Evolutionary conservation across 2,888 invertebrate genomes (phyloP).

Genomic region (Aplocera efformata): DNA sequence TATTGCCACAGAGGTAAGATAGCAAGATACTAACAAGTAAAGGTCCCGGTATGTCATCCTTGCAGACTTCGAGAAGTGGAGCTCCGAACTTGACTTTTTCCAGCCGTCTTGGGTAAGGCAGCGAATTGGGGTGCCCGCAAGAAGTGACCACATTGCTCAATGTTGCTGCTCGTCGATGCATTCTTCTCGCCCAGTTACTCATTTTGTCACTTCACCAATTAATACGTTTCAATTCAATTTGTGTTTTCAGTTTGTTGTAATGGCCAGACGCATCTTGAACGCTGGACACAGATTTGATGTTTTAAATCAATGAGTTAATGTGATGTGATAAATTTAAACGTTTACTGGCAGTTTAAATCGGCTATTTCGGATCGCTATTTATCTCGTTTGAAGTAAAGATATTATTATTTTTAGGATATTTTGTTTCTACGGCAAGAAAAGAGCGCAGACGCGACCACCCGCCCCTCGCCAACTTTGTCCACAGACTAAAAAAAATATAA

Average conservation of each 20-base stretch:
- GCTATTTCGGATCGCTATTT: not conserved
- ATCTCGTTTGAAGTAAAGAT: conserved; percentile 2
- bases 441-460: conserved; percentile 23
- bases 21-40: conserved; percentile 84
- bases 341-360: not conserved
- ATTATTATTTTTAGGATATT: conserved; percentile 7
- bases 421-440: conserved; percentile 16
- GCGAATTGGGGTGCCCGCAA: conserved; percentile 90
- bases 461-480: conserved; percentile 17
- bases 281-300: not conserved
- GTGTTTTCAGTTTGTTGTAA: conserved; percentile 25
- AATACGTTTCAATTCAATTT: conserved; percentile 22
- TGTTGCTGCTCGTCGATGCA: conserved; percentile 94
- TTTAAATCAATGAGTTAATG: too few relatives aligned
- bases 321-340: not conserved
- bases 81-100: conserved; percentile 98
- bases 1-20: not conserved
- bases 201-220: conserved; percentile 69
- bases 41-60: conserved; percentile 96
- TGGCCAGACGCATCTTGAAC: conserved; percentile 32
- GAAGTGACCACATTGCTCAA: conserved; percentile 94
- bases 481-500: conserved; percentile 16
- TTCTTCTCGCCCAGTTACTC: conserved; percentile 96
- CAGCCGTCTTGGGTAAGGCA: conserved; percentile 90
- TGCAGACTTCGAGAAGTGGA: conserved; percentile 94